Evolutionary conservation across 2,888 invertebrate genomes (phyloP).

Genomic region (Eupithecia inturbata): DNA sequence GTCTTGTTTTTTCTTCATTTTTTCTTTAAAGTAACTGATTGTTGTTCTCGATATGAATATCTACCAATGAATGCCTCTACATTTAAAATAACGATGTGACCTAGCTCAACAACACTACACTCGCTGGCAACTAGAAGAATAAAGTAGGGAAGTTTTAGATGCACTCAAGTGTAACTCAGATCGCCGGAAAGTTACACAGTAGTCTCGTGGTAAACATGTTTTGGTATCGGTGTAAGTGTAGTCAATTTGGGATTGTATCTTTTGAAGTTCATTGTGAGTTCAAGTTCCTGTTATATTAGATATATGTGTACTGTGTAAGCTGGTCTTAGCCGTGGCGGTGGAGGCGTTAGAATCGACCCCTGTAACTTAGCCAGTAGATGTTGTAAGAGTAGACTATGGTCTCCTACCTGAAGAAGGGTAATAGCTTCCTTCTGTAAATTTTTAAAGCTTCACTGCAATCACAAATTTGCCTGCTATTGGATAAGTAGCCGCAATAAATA

Average conservation of each 20-base stretch:
- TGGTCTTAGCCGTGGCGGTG: neutral
- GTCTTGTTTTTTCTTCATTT: too few species aligned
- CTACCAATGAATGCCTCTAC: too few species aligned
- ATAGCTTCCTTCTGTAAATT: too few species aligned
- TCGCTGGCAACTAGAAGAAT: constrained; percentile 23
- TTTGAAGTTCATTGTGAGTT: neutral
- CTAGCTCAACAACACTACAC: constrained; percentile 18
- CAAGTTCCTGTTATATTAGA: neutral
- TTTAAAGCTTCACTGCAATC: too few species aligned
- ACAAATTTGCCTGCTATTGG: too few species aligned
- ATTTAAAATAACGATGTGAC: constrained; percentile 16
- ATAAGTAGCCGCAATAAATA: too few species aligned
- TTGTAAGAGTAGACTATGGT: too few species aligned
- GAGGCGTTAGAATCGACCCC: neutral
- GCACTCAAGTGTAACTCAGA: constrained; percentile 42
- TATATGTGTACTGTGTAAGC: neutral
- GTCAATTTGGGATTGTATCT: constrained; percentile 28
- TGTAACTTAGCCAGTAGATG: neutral
- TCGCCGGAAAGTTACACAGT: constrained; percentile 35
- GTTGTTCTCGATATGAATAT: neutral
- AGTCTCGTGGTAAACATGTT: constrained; percentile 46
- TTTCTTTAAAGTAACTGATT: too few species aligned
- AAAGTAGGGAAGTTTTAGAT: constrained; percentile 43
- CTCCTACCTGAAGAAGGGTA: too few species aligned
- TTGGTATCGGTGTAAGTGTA: constrained; percentile 37